These are phyloP conservation scores for Rhagophthalmus giganteus DNA, from an alignment of 2,888 invertebrate genomes.

Conservation along the genomic window DNA sequence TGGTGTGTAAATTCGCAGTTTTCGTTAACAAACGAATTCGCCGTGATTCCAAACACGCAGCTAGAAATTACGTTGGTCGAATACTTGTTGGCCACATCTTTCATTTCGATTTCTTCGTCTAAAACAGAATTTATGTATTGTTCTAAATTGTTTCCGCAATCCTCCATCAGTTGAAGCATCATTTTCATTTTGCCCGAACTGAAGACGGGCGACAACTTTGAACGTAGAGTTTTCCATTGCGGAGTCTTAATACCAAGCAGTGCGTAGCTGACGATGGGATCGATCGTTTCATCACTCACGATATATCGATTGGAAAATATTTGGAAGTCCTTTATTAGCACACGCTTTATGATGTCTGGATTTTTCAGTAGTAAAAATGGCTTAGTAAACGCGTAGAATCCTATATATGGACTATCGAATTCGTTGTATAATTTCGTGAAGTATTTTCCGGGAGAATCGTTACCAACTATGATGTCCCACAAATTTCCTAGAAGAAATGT, in stretches of 20 bases:
- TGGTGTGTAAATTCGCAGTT: constrained; percentile 51
- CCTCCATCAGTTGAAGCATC: constrained; percentile 57
- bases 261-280: constrained; percentile 53
- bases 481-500: too few relatives aligned
- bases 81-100: too few relatives aligned
- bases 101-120: too few relatives aligned
- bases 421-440: constrained; percentile 44
- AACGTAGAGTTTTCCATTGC: constrained; percentile 59
- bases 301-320: constrained; percentile 57
- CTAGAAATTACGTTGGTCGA: constrained; percentile 48
- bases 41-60: too few relatives aligned
- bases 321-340: constrained; percentile 57
- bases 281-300: constrained; percentile 50
- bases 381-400: constrained; percentile 57
- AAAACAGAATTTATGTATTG: too few relatives aligned
- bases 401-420: constrained; percentile 49
- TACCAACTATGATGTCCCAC: too few relatives aligned
- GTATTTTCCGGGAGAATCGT: constrained; percentile 45
- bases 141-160: too few relatives aligned
- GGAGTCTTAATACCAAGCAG: constrained; percentile 56
- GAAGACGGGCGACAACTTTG: constrained; percentile 60
- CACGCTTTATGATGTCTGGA: constrained; percentile 56
- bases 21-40: too few relatives aligned
- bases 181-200: constrained; percentile 60
- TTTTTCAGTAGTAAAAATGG: constrained; percentile 56